Conservation (phyloP, 1,140 invertebrate species). For the Drosophila watanabei region DNA sequence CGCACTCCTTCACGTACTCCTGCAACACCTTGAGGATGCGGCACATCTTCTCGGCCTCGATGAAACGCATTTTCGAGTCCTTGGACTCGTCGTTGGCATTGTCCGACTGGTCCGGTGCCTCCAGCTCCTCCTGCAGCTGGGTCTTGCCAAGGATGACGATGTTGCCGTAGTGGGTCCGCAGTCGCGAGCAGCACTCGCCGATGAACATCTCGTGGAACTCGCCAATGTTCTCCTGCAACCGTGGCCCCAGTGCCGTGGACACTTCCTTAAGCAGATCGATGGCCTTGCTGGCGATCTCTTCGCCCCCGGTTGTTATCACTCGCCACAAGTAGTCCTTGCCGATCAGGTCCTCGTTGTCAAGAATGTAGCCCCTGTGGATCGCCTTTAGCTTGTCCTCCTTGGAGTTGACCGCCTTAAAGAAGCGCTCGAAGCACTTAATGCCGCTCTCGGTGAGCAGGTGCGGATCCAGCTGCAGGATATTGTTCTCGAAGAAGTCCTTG, state of each 20-base stretch:
- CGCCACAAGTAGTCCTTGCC: slow-evolving; percentile 98
- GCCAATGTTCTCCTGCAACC: slow-evolving; percentile 89
- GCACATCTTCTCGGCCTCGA: slow-evolving; percentile 96
- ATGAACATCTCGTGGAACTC: slow-evolving; percentile 97
- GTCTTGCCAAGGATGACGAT: slow-evolving; percentile 85
- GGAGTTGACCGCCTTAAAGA: slow-evolving; percentile 98
- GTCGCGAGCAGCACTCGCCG: slow-evolving; percentile 94
- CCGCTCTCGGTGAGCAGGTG: slow-evolving; percentile 97
- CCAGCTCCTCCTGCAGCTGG: slow-evolving; percentile 73
- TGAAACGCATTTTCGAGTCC: slow-evolving; percentile 83
- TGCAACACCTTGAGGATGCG: slow-evolving; percentile 97
- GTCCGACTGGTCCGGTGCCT: slow-evolving; percentile 72
- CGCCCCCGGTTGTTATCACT: slow-evolving; percentile 94
- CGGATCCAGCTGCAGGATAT: slow-evolving; percentile 97
- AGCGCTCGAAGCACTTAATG: slow-evolving; percentile 95
- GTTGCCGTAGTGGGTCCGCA: slow-evolving; percentile 93
- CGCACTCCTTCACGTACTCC: slow-evolving; percentile 98
- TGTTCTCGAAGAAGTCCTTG: slow-evolving; percentile 98
- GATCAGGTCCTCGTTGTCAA: slow-evolving; percentile 96
- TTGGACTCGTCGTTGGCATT: slow-evolving; percentile 71
- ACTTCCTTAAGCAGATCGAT: slow-evolving; percentile 97
- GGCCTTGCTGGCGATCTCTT: slow-evolving; percentile 96
- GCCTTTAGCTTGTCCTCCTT: slow-evolving; percentile 97
- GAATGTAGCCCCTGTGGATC: slow-evolving; percentile 93
- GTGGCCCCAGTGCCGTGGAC: slow-evolving; percentile 96